Evolutionary conservation across 2,888 invertebrate species (phyloP).

Genomic region (Xestia ashworthii): DNA sequence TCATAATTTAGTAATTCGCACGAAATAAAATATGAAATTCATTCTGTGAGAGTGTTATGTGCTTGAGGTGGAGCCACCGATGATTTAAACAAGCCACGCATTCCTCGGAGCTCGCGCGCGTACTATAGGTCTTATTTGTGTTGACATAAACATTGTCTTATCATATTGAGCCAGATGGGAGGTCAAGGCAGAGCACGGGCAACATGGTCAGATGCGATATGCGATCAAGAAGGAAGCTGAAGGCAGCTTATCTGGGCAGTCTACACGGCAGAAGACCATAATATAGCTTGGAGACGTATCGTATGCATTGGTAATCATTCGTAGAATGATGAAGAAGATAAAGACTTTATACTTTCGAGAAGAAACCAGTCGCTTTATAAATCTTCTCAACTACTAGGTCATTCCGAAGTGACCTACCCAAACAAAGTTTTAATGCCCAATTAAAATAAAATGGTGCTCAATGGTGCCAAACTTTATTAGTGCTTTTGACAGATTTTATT

Average conservation of each 20-base stretch:
- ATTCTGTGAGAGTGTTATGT: too few species aligned
- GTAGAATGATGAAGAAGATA: background rate
- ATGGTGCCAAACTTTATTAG: constrained; percentile 41
- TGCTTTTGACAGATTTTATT: constrained; percentile 58
- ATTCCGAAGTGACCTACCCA: constrained; percentile 23
- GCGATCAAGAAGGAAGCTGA: background rate
- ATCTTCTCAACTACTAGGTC: constrained; percentile 20
- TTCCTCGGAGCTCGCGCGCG: too few species aligned
- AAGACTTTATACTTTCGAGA: background rate
- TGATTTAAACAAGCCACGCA: too few species aligned
- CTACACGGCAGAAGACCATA: background rate
- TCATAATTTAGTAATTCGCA: too few species aligned
- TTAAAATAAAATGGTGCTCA: constrained; percentile 51
- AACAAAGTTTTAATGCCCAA: constrained; percentile 44
- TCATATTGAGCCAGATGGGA: background rate
- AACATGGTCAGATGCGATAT: background rate
- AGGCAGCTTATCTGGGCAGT: background rate
- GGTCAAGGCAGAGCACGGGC: background rate
- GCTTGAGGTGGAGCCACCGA: too few species aligned
- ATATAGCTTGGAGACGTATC: background rate
- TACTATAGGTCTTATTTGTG: background rate
- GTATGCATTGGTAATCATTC: background rate
- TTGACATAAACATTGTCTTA: background rate
- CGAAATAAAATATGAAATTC: too few species aligned
- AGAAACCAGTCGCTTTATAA: constrained; percentile 3